Conservation (phyloP, 2,888 invertebrate genomes). For the Dendrolimus pini region DNA sequence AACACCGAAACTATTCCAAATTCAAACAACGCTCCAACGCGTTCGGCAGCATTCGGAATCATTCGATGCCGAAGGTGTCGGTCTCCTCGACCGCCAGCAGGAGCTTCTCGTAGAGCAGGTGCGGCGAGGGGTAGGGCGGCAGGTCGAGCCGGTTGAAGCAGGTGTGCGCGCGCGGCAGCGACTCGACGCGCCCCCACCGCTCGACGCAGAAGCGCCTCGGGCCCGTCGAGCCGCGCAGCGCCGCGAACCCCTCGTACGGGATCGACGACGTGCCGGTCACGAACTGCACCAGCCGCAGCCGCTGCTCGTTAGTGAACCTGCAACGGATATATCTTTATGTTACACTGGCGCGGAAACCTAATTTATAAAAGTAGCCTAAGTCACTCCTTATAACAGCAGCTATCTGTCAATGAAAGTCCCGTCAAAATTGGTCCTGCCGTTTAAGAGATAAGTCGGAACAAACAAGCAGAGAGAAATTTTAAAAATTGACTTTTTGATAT, state of each 20-base stretch:
- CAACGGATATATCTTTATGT: slow-evolving; percentile 7
- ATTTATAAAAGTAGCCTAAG: neutral
- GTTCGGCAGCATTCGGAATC: slow-evolving; percentile 29
- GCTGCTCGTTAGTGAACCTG: slow-evolving; percentile 95
- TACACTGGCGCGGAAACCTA: neutral
- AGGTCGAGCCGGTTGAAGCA: slow-evolving; percentile 98
- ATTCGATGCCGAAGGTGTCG: slow-evolving; percentile 97
- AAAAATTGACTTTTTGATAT: no score
- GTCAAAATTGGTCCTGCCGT: no score
- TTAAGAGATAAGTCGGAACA: no score
- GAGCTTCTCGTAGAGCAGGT: slow-evolving; percentile 93
- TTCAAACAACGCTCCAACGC: neutral
- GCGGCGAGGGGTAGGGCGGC: slow-evolving; percentile 95
- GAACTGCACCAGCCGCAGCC: slow-evolving; percentile 94
- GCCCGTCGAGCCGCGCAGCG: slow-evolving; percentile 95
- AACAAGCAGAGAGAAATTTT: no score
- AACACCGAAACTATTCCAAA: neutral
- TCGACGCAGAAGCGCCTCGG: slow-evolving; percentile 97
- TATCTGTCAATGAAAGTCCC: no score
- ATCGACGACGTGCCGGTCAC: slow-evolving; percentile 99
- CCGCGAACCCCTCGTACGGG: slow-evolving; percentile 98
- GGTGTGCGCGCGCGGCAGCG: slow-evolving; percentile 96
- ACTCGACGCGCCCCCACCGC: slow-evolving; percentile 97
- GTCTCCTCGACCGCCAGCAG: slow-evolving; percentile 96
- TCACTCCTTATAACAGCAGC: no score